Conservation (phyloP, 2,113 vertebrate species). For the Verasper variegatus region DNA sequence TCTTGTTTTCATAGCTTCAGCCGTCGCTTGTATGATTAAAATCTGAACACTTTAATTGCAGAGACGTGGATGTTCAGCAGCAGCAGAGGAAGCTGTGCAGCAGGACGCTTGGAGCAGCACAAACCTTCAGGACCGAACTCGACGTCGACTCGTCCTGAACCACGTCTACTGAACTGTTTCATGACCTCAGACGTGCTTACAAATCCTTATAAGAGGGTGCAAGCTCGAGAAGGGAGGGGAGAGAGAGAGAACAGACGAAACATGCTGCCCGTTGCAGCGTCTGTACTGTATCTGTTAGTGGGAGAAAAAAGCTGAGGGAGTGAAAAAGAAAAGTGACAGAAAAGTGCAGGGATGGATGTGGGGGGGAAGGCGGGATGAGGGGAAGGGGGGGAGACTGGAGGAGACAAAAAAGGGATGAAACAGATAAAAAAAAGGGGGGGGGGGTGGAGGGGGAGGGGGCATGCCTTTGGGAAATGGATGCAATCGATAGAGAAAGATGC, state of each 20-base stretch:
- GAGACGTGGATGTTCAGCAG: background rate
- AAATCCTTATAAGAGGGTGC: background rate
- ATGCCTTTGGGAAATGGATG: constrained; percentile 57
- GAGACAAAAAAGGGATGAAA: constrained; percentile 55
- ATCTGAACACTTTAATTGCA: background rate
- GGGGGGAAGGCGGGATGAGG: background rate
- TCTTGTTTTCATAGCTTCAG: background rate
- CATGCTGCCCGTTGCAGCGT: no score
- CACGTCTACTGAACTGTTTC: background rate
- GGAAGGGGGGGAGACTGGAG: constrained; percentile 1
- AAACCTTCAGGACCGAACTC: background rate
- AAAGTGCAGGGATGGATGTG: constrained; percentile 19
- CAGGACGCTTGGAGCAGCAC: background rate
- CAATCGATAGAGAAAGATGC: constrained; percentile 62
- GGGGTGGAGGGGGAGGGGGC: constrained; percentile 19
- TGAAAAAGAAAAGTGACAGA: constrained; percentile 36
- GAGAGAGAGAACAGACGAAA: background rate
- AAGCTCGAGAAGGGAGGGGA: background rate
- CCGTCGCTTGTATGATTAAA: background rate
- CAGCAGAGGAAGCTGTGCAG: background rate
- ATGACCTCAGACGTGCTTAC: background rate
- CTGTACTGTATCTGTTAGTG: background rate
- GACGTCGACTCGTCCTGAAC: background rate
- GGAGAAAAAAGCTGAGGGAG: constrained; percentile 14
- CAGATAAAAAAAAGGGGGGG: constrained; percentile 51